Base-by-base conservation (phyloP, 92 coral and sea anemone species). In the Palythoa heliodiscus region DNA sequence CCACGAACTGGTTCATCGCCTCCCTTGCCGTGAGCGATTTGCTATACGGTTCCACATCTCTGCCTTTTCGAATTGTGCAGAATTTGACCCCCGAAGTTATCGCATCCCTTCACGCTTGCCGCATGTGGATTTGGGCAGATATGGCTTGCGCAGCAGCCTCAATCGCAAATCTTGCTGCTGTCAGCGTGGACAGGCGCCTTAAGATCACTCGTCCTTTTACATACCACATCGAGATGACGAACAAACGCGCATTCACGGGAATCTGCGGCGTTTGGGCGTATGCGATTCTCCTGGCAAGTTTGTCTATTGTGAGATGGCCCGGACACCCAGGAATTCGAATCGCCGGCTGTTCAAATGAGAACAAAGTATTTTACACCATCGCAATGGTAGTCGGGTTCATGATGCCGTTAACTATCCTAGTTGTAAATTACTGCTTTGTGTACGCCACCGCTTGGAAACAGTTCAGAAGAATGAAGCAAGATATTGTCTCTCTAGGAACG, bases 1-100 rank as follows among this genome's bases (percentile, higher is more conserved):
- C 98, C 4, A 97, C 99, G 17, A 97, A 97, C 85, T 97, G 98
- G 94, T 93, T 97, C 73, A 92, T 97, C n/a, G 99, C 94, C 73
- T 95, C 94, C 52, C 83, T 97, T 54, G 99, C 99, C 7, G 95
- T 97, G 6, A 90, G 97, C 24, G 99, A 97, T 87, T 84, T 97
- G 48, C 87, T 95, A 19, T 94, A 92, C 79, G 98, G 92, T 39
- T 73, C 91, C 12, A 79, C 86, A 7, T 87, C 85, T 0, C 78
- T 94, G 71, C 93, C 98, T 10, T 94, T 94, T 75, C 92, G 98
- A 16, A 88, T 94, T 47, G 92, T 88, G 0, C 48, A 13, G 0
- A 76, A 87, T 23, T 63, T 11, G 3, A 87, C 83, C 0, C 91
- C 93, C 20, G 88, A 82, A 11, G 84, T 37, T 11, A 29, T 16